Conservation (phyloP, 2,888 invertebrate genomes). For the Troides aeacus region DNA sequence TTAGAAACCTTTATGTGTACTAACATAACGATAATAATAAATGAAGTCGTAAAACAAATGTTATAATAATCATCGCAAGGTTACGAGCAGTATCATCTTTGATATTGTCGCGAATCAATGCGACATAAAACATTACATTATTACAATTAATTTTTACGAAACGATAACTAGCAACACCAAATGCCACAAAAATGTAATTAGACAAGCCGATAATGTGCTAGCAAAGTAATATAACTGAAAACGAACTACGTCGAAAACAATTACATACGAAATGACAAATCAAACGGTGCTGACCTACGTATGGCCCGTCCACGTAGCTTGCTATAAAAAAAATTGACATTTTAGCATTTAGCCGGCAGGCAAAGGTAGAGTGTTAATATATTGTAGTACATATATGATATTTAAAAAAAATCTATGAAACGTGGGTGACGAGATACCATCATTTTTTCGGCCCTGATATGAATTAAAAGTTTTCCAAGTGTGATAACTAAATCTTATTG, state of each 20-base stretch:
- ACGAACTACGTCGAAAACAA: conserved; percentile 56
- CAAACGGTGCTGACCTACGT: conserved; percentile 85
- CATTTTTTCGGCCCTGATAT: too few species aligned
- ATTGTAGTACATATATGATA: neutral
- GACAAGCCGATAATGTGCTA: conserved; percentile 26
- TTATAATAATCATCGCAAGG: neutral
- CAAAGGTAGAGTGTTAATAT: conserved; percentile 28
- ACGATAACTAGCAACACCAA: conserved; percentile 24
- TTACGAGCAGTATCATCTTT: neutral
- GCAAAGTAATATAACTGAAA: conserved; percentile 27
- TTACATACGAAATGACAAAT: conserved; percentile 39
- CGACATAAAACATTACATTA: too few species aligned
- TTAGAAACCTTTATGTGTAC: too few species aligned
- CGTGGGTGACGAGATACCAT: too few species aligned
- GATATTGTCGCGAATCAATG: neutral
- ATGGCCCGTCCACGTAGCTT: conserved; percentile 90
- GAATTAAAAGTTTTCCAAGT: too few species aligned
- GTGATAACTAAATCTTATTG: too few species aligned
- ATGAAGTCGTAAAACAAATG: neutral
- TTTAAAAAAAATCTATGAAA: too few species aligned
- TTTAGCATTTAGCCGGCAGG: conserved; percentile 38
- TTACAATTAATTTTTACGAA: neutral
- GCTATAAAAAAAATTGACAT: conserved; percentile 80
- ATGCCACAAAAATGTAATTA: conserved; percentile 29
- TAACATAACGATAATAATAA: too few species aligned